A percentile compares a stretch with the other conserved stretches of the same genome.
Evolutionary conservation across 2,113 vertebrate species (phyloP).

Genomic region (Rhinoderma darwinii): DNA sequence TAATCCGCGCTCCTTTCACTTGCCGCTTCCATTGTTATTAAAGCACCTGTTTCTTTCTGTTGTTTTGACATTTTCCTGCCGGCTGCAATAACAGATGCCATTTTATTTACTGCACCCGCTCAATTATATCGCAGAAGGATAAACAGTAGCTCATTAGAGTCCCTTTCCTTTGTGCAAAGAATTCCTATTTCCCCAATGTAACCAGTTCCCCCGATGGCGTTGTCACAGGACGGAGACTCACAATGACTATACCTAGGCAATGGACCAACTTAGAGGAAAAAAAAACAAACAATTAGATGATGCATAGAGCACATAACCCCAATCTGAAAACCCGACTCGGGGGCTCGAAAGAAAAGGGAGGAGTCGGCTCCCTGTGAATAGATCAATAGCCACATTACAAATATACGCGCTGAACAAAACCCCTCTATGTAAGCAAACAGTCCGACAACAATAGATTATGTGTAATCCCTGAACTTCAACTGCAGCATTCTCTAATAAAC

Average conservation of each 20-base stretch:
- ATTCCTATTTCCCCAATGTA: constrained; percentile 66
- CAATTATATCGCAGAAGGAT: constrained; percentile 96
- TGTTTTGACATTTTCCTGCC: constrained; percentile 90
- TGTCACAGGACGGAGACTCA: constrained; percentile 68
- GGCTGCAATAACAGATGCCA: constrained; percentile 90
- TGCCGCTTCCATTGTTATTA: constrained; percentile 60
- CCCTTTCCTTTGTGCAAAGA: constrained; percentile 80
- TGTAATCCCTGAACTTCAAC: constrained; percentile 69
- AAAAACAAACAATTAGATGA: constrained; percentile 66
- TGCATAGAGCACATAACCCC: constrained; percentile 66
- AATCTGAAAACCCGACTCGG: constrained; percentile 68
- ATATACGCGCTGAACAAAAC: constrained; percentile 68
- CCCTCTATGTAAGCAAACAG: constrained; percentile 73
- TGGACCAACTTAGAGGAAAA: constrained; percentile 61
- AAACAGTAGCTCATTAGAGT: constrained; percentile 96
- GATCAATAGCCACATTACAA: constrained; percentile 71
- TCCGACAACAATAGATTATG: constrained; percentile 72
- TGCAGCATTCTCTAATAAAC: constrained; percentile 72
- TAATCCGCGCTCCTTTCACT: constrained; percentile 27
- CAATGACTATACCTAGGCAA: constrained; percentile 66
- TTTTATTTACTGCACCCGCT: constrained; percentile 94
- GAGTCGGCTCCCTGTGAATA: constrained; percentile 65
- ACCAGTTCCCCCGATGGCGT: constrained; percentile 65
- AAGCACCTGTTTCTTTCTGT: constrained; percentile 75
- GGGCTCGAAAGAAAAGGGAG: constrained; percentile 66